These are phyloP conservation scores for Semnornis frantzii DNA, from an alignment of 2,113 vertebrate genomes.

Conservation along the genomic window DNA sequence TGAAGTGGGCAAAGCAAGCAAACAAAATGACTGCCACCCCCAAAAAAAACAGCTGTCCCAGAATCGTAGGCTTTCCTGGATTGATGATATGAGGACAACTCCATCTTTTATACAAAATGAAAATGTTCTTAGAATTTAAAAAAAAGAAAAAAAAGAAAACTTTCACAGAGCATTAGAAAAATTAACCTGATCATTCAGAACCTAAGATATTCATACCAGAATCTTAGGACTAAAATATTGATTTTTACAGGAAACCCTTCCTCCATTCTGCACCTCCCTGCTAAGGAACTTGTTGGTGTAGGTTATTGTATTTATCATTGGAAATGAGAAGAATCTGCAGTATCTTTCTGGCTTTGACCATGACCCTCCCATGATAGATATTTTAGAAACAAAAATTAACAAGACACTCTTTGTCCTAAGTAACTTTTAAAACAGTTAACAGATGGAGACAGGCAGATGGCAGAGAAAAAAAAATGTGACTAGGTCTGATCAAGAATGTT, in stretches of 20 bases:
- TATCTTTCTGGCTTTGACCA: not conserved
- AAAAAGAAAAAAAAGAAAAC: not conserved
- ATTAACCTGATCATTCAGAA: not conserved
- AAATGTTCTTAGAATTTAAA: not conserved
- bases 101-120: not conserved
- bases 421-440: constrained; percentile 25
- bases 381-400: not conserved
- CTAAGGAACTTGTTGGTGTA: not conserved
- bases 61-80: not conserved
- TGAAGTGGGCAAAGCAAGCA: not conserved
- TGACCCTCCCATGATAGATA: not conserved
- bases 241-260: not conserved
- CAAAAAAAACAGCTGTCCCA: not conserved
- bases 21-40: not conserved
- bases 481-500: constrained; percentile 29
- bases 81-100: not conserved
- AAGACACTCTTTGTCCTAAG: not conserved
- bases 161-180: not conserved
- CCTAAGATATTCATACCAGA: not conserved
- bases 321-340: not conserved
- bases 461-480: not conserved
- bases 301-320: not conserved
- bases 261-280: not conserved
- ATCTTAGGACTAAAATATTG: not conserved
- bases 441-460: constrained; percentile 62